Evolutionary conservation across 2,113 vertebrate species (phyloP).

Genomic region (Hucho hucho): DNA sequence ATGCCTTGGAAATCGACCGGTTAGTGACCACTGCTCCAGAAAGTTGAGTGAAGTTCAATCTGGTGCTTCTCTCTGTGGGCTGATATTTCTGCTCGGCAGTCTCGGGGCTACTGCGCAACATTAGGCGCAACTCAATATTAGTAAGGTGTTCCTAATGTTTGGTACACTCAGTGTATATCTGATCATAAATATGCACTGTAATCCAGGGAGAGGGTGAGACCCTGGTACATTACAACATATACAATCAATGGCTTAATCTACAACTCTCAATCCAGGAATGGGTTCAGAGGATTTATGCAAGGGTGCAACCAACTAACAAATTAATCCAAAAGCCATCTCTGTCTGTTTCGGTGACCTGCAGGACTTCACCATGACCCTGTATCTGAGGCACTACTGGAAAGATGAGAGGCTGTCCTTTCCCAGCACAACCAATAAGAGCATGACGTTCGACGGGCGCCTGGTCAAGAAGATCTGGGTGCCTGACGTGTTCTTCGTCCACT

Average conservation of each 20-base stretch:
- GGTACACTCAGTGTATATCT: background rate
- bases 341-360: slow-evolving; percentile 43
- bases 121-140: background rate
- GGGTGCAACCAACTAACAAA: background rate
- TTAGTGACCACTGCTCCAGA: too few species aligned
- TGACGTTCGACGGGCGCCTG: slow-evolving; percentile 93
- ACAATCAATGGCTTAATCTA: slow-evolving; percentile 4
- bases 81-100: too few species aligned
- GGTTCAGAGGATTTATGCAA: background rate
- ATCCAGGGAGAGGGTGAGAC: background rate
- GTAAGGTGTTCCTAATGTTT: too few species aligned
- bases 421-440: slow-evolving; percentile 91
- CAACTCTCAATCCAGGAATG: background rate
- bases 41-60: too few species aligned
- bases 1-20: too few species aligned
- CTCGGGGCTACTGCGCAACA: background rate
- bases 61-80: too few species aligned
- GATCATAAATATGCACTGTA: slow-evolving; percentile 14
- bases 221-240: slow-evolving; percentile 10
- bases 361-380: slow-evolving; percentile 98
- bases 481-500: slow-evolving; percentile 95
- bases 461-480: slow-evolving; percentile 98
- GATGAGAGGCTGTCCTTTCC: slow-evolving; percentile 89
- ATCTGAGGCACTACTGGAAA: slow-evolving; percentile 95
- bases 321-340: background rate